Percentiles rank a stretch among this genome's conserved stretches.
phyloP scores from a whole-genome alignment of 2,888 invertebrate species.

The Octonoba sinensis region DNA sequence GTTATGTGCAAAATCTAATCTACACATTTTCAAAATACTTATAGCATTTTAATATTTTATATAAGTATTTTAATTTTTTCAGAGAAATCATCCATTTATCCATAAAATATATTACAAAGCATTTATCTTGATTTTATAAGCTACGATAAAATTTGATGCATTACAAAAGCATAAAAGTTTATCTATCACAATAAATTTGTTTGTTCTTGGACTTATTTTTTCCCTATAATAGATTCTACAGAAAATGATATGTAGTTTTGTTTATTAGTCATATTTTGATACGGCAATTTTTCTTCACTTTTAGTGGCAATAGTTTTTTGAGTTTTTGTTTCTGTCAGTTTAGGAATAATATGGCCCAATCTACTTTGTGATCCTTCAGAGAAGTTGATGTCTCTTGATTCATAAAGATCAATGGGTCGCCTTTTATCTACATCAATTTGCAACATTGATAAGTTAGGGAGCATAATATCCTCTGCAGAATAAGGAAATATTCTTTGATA shows the following conservation, averaged over 20 bases:
- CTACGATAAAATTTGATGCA: no score
- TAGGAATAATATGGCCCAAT: constrained; percentile 28
- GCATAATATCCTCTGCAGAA: constrained; percentile 10
- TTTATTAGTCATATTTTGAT: constrained; percentile 14
- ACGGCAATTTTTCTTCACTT: no score
- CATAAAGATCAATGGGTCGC: not conserved
- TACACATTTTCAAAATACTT: no score
- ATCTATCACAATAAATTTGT: no score
- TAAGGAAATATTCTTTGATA: constrained; percentile 16
- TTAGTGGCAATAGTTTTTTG: no score
- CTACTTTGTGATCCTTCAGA: constrained; percentile 8
- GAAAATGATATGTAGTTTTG: constrained; percentile 76
- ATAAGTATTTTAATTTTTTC: no score
- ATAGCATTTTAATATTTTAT: no score
- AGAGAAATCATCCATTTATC: no score
- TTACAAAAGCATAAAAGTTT: no score
- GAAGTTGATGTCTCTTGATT: not conserved
- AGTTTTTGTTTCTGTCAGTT: not conserved
- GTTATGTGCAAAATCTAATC: no score
- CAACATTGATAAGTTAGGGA: constrained; percentile 12
- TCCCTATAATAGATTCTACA: constrained; percentile 81
- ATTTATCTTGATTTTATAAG: no score
- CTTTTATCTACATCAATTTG: constrained; percentile 3
- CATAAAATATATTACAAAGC: no score
- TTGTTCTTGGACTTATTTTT: constrained; percentile 67